Base-by-base conservation (phyloP, 2,888 invertebrate species). In the Polydrusus cervinus region DNA sequence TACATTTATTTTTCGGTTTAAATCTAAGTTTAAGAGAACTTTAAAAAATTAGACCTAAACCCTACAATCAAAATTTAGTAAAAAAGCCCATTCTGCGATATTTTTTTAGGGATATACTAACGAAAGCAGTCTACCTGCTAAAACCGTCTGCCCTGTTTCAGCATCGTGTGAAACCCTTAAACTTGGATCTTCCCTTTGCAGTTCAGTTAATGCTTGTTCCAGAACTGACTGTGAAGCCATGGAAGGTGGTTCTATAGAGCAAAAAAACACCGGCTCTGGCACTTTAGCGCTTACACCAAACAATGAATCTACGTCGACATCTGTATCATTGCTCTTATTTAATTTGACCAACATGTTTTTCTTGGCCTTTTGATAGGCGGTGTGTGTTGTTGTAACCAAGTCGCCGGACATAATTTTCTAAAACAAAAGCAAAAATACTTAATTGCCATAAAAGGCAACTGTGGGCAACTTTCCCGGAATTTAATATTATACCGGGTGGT, bases 261-360 rank as follows among this genome's bases (percentile, higher is more conserved):
- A 98, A 84, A 98, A 95, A 88, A 98, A 99, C 0, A 99, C 99
- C 0, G 99, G 97, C 83, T 97, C 95, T 0, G 98, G 98, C 74
- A 97, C 88, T 55, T 90, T 90, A 0, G 95, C 90, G 1, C 94
- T 93, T 80, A 88, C 79, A 8, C 87, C 86, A 69, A 89, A 87
- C 47, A 88, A 78, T 47, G 80, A 85, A 3, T 88, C 85, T 0
- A 86, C 84, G 16, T 87, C 83, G 47, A 85, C 83, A 43, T 38
- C 49, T 14, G 43, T 3, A 13, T 20, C n/a, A 38, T n/a, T 49
- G 10, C 18, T 25, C 11, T 20, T 65, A 18, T 53, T 53, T 47
- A 34, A 68, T 67, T 82, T 78, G 43, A 81, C 81, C 74, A 85
- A 82, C 68, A 81, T 76, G 47, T 87, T 86, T 16, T 89, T 88